phyloP scores from a whole-genome alignment of 2,113 vertebrate genomes.

The Oreochromis niloticus region DNA sequence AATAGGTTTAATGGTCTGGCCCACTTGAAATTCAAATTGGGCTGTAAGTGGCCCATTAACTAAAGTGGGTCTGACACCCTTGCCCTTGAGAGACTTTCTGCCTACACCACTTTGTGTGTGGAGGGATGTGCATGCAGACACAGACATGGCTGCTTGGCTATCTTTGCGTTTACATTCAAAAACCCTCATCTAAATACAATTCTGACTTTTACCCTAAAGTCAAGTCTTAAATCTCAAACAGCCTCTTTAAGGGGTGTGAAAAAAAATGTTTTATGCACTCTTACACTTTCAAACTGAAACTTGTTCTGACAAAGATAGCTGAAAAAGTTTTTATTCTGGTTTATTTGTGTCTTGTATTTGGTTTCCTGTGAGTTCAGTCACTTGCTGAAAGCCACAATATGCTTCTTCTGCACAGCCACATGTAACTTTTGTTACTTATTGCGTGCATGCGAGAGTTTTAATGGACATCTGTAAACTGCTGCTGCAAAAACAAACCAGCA shows the following conservation, averaged over 20 bases:
- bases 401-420: not conserved
- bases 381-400: not conserved
- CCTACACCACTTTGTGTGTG: not conserved
- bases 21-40: not conserved
- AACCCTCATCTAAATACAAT: not conserved
- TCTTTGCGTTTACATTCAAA: not conserved
- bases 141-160: not conserved
- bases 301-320: not conserved
- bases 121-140: not conserved
- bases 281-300: not conserved
- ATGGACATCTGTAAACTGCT: not conserved
- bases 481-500: not conserved
- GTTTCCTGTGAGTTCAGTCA: not conserved
- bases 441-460: not conserved
- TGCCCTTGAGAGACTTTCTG: not conserved
- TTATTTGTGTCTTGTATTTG: not conserved
- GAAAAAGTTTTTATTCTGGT: not conserved
- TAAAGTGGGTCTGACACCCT: not conserved
- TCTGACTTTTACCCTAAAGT: not conserved
- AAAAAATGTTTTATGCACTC: not conserved
- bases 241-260: not conserved
- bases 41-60: not conserved
- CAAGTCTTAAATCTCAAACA: not conserved
- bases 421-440: not conserved
- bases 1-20: not conserved